Conservation (phyloP, 2,113 vertebrate species). For the Cynoglossus semilaevis region DNA sequence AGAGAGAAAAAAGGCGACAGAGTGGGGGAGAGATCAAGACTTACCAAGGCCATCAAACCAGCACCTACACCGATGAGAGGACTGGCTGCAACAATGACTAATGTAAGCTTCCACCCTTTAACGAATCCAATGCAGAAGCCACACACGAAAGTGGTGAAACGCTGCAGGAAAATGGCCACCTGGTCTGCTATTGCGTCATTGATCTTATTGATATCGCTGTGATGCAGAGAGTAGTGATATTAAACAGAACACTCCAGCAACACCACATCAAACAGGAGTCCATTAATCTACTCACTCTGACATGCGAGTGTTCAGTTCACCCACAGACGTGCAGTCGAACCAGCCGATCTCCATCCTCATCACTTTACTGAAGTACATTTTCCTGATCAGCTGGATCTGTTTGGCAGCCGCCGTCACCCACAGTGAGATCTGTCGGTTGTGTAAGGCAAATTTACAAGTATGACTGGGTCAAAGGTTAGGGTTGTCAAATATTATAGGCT, state of each 20-base stretch:
- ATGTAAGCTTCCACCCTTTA: constrained; percentile 93
- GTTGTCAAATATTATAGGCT: background rate
- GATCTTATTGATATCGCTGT: constrained; percentile 95
- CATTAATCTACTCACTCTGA: constrained; percentile 85
- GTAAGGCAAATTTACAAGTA: background rate
- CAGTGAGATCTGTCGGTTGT: constrained; percentile 83
- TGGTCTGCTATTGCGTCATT: constrained; percentile 96
- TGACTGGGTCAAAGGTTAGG: background rate
- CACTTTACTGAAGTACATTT: constrained; percentile 87
- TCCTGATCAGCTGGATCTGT: constrained; percentile 88
- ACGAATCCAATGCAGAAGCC: constrained; percentile 92
- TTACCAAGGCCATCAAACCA: constrained; percentile 89
- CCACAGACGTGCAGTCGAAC: constrained; percentile 96
- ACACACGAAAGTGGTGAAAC: constrained; percentile 87
- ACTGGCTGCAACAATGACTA: constrained; percentile 92
- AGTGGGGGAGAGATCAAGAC: constrained; percentile 24
- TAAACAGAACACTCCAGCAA: background rate
- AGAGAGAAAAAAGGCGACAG: background rate
- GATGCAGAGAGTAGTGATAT: constrained; percentile 12
- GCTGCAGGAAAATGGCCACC: constrained; percentile 89
- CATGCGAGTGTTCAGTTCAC: constrained; percentile 94
- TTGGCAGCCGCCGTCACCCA: constrained; percentile 89
- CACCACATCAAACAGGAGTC: background rate
- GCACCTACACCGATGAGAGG: constrained; percentile 89
- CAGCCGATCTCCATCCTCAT: constrained; percentile 99